These are phyloP conservation scores for Echeneis naucrates DNA, from an alignment of 2,797 vertebrate species.

Conservation along the genomic window DNA sequence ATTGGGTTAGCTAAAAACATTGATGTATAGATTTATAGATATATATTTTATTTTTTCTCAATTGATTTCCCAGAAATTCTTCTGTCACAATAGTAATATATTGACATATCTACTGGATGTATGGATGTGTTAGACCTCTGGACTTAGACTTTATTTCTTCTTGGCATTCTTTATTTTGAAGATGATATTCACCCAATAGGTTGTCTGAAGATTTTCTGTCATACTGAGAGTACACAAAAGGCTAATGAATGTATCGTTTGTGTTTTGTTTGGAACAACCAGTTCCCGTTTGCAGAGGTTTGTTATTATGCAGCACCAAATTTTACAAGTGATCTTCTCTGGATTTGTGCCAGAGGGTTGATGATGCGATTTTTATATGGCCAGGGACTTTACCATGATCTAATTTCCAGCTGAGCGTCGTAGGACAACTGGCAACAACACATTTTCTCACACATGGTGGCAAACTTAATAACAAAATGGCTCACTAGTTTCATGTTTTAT, in stretches of 20 bases:
- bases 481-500: slow-evolving; percentile 62
- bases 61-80: neutral
- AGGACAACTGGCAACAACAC: slow-evolving; percentile 50
- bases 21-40: neutral
- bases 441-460: slow-evolving; percentile 60
- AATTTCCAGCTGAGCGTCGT: slow-evolving; percentile 60
- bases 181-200: slow-evolving; percentile 9
- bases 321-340: slow-evolving; percentile 49
- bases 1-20: neutral
- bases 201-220: slow-evolving; percentile 14
- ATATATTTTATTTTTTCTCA: neutral
- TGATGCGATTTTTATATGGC: slow-evolving; percentile 50
- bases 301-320: slow-evolving; percentile 38
- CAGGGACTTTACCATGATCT: slow-evolving; percentile 52
- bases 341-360: slow-evolving; percentile 44
- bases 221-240: neutral
- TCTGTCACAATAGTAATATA: neutral
- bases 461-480: slow-evolving; percentile 60
- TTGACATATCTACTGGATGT: neutral
- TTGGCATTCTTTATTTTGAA: neutral
- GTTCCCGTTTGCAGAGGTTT: slow-evolving; percentile 30
- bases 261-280: slow-evolving; percentile 10
- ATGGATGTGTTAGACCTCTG: neutral
- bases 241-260: slow-evolving; percentile 20
- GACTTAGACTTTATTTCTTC: neutral